Percentiles rank a stretch among this genome's conserved stretches.
phyloP scores from a whole-genome alignment of 2,797 vertebrate species.

The Trematomus bernacchii region DNA sequence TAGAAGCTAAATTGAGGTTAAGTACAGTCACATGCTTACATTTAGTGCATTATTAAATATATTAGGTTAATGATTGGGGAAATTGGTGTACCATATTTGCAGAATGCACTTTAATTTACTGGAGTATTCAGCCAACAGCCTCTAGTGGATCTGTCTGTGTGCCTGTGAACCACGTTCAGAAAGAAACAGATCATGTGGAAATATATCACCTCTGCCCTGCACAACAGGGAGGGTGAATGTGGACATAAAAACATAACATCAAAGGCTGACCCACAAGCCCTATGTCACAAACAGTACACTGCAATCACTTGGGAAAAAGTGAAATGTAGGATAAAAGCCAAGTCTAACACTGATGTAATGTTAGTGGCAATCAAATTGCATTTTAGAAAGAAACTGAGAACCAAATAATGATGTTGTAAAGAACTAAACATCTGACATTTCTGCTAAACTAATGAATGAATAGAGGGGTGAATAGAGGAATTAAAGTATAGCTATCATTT shows the following conservation, averaged over 20 bases:
- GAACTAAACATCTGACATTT: not conserved
- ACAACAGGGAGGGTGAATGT: slow-evolving; percentile 47
- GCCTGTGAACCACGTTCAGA: slow-evolving; percentile 2
- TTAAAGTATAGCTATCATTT: not conserved
- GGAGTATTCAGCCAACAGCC: slow-evolving; percentile 1
- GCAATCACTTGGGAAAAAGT: slow-evolving; percentile 34
- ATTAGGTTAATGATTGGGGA: slow-evolving; percentile 36
- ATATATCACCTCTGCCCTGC: slow-evolving; percentile 49
- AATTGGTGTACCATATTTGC: slow-evolving; percentile 42
- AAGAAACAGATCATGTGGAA: slow-evolving; percentile 44
- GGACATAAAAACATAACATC: slow-evolving; percentile 63
- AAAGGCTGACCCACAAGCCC: slow-evolving; percentile 28
- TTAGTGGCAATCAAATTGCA: slow-evolving; percentile 5
- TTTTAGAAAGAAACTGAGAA: slow-evolving; percentile 11
- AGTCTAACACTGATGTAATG: slow-evolving; percentile 1
- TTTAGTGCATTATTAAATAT: slow-evolving; percentile 41
- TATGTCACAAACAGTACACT: slow-evolving; percentile 13
- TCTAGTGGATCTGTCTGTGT: slow-evolving; percentile 10
- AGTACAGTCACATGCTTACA: slow-evolving; percentile 46
- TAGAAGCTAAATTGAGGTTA: slow-evolving; percentile 43
- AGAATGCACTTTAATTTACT: slow-evolving; percentile 15
- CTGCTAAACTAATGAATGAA: not conserved
- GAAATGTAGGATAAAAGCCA: not conserved
- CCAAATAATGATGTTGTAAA: slow-evolving; percentile 9
- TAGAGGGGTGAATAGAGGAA: not conserved